Percentiles rank a stretch among this genome's conserved stretches.
Conservation (phyloP, 2,113 vertebrate genomes). For the Caloenas nicobarica region DNA sequence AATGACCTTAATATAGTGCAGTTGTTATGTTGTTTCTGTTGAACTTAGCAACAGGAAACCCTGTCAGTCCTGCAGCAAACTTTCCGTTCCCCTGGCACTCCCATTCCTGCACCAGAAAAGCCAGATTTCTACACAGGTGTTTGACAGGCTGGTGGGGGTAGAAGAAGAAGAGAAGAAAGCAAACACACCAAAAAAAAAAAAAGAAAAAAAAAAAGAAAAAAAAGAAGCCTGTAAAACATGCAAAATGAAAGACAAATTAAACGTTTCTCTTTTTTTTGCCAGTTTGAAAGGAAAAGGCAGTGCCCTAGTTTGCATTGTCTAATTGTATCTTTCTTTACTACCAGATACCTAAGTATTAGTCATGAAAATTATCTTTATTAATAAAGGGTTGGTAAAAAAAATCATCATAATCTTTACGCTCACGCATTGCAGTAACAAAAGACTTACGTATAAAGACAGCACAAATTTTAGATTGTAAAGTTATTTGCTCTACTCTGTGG, state of each 20-base stretch:
- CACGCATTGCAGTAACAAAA: not conserved
- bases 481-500: not conserved
- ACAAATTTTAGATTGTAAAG: not conserved
- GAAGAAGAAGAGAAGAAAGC: not conserved
- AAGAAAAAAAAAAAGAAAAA: not conserved
- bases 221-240: not conserved
- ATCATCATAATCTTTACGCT: not conserved
- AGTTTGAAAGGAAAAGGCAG: not conserved
- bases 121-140: slow-evolving; percentile 42
- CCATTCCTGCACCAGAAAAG: slow-evolving; percentile 51
- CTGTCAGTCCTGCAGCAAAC: slow-evolving; percentile 36
- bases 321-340: not conserved
- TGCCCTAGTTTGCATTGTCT: not conserved
- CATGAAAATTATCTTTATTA: slow-evolving; percentile 12
- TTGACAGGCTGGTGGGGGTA: not conserved
- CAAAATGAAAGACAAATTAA: slow-evolving; percentile 33
- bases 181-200: not conserved
- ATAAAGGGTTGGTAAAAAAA: not conserved
- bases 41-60: slow-evolving; percentile 67
- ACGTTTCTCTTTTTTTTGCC: not conserved
- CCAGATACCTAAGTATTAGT: slow-evolving; percentile 33
- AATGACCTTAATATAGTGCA: slow-evolving; percentile 33
- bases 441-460: not conserved
- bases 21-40: slow-evolving; percentile 67
- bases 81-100: slow-evolving; percentile 55